Conservation (phyloP, 2,888 invertebrate genomes). For the Listrodromus nycthemerus region DNA sequence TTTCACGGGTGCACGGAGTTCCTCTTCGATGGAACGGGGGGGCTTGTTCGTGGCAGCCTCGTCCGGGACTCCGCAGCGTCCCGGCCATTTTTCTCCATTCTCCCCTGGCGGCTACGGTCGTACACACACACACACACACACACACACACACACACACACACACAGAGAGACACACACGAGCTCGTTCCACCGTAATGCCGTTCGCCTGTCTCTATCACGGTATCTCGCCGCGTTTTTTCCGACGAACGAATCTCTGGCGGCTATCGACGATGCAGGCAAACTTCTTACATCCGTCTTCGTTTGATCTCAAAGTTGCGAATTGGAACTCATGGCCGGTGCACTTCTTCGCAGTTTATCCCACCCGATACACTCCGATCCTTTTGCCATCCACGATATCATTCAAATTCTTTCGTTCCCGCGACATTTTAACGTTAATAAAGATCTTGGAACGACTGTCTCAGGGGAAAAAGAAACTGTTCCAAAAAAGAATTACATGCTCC, state of each 20-base stretch:
- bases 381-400: too few relatives aligned
- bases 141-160: slow-evolving; percentile 31
- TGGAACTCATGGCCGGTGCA: slow-evolving; percentile 4
- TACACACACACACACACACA: slow-evolving; percentile 14
- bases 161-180: slow-evolving; percentile 12
- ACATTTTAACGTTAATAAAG: not conserved
- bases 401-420: too few relatives aligned
- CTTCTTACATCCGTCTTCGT: slow-evolving; percentile 53
- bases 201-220: slow-evolving; percentile 33
- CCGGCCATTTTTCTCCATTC: slow-evolving; percentile 59
- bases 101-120: slow-evolving; percentile 15
- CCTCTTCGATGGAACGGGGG: slow-evolving; percentile 15
- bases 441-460: too few relatives aligned
- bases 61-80: slow-evolving; percentile 35
- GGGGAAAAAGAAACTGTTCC: not conserved
- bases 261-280: slow-evolving; percentile 26
- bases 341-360: not conserved
- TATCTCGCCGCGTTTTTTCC: slow-evolving; percentile 26
- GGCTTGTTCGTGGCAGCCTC: slow-evolving; percentile 6
- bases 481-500: not conserved
- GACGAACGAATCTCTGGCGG: slow-evolving; percentile 46
- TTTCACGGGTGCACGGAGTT: slow-evolving; percentile 46
- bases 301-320: slow-evolving; percentile 46
- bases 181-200: slow-evolving; percentile 40
- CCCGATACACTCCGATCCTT: not conserved